Base-by-base conservation (phyloP, 2,888 invertebrate genomes). In the Phortica magna region DNA sequence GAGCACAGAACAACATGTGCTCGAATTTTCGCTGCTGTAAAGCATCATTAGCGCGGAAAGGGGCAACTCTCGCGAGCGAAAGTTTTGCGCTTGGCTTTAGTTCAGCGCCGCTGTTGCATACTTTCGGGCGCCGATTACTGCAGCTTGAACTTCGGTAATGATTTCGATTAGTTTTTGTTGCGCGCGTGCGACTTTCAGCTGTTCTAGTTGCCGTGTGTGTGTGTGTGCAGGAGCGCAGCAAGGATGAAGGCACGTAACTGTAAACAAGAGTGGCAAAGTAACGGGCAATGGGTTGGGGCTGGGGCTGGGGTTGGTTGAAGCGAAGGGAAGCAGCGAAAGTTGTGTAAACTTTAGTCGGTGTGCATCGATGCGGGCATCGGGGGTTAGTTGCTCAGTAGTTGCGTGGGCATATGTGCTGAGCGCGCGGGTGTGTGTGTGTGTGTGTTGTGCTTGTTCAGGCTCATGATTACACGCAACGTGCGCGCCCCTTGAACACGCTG, bases 161-260 rank as follows among this genome's bases (percentile, higher is more conserved):
- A 53, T 55, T 71, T 55, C 53, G 70, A 48, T 70, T 70, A 53
- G 53, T 53, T 31, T 70, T 14, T 65, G 19, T 17, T 70, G 53
- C 22, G 31, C 53, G 70, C 70, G 55, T 19, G 22, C 7, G 7
- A 61, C 19, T 22, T 70, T 12, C 48, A 22, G 48, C 48, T 14
- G 48, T 14, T 3, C 48, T 48, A 2, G 48, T 48, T 3, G 2
- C 9, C 48, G 14, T 48, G 2, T 48, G 0, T 48, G 0, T 9
- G 9, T 6, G 6, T 43, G 43, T 6, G 5, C 31, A 31, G 31
- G 31, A 31, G 31, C 31, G 59, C 6, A 59, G n/a, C 48, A 59
- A 53, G 48, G 53, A 10, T 70, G 31, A 70, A 5, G 19, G 31
- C 31, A 31, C 31, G 22, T 22, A 22, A 31, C 53, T 19, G 53